Evolutionary conservation across 2,113 vertebrate genomes (phyloP), one percentile per base, ranked within the genome.

Genomic region (Oceanites oceanicus): DNA sequence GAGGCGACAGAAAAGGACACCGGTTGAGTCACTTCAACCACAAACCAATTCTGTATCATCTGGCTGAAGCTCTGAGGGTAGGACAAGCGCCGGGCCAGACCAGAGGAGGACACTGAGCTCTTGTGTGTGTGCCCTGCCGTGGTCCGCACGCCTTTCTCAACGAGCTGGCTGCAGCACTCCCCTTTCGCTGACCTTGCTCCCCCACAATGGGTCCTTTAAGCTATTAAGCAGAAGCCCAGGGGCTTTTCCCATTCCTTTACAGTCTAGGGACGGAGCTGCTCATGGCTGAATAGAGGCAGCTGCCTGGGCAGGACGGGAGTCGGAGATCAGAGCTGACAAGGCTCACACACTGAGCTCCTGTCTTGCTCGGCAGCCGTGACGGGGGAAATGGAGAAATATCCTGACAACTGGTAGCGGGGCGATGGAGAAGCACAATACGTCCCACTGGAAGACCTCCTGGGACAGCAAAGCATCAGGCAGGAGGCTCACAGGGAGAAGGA

Each of bases 101-200:
- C 4, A 5, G 71, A 76, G 61, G 86, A 91, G 94, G 88, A 98
- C 97, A 98, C 94, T 65, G 88, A 81, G 78, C 75, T 83, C 83
- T 91, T 96, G 96, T 97, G 96, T 27, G 36, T 4, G 19, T 45
- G 90, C 73, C 94, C 91, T 40, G 89, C 40, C 27, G 4, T 26
- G 87, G 40, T 73, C 72, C 42, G 15, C 79, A 42, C 0, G 27
- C 77, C 78, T 81, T 81, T 91, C 86, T 91, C 62, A 36, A 75
- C 53, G 92, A 55, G 90, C 94, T 50, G 67, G 78, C 56, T 50
- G 72, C 75, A 78, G 96, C 76, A 78, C 78, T 65, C 66, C 75
- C 89, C 75, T 75, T 27, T 76, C 6, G 6, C 86, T 95, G 96
- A 95, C 94, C 93, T 92, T 27, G 6, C 32, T 94, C 13, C 55